Evolutionary conservation across 2,113 vertebrate species (phyloP), one percentile per base, ranked within the genome.

Genomic region (Equus quagga): DNA sequence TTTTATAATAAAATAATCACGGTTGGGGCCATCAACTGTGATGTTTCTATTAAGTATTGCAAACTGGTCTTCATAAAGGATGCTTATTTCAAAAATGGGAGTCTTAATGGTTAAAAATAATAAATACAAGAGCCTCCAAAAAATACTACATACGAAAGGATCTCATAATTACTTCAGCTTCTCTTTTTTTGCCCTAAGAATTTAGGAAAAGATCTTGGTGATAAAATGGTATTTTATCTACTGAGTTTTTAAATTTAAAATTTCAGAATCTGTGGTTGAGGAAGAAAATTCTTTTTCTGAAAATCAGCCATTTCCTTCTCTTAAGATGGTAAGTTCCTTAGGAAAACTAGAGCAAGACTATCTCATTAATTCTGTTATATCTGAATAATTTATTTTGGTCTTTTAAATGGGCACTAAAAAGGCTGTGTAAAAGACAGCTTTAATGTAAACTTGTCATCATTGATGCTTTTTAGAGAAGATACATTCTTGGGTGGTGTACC

Each of bases 291-390:
- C 88, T 70, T 95, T 99, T n/a, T 99, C 99, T 96, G 99, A 99
- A 96, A 99, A 99, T 23, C 99, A 99, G 97, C 99, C 99, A 0
- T 99, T 99, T 98, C 99, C 99, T 80, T 99, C 99, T n/a, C 99
- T 99, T 91, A 99, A 99, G 44, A 99, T 98, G 98, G 99, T 99
- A 98, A 99, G 98, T 97, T 89, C 28, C 60, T 96, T 94, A 54
- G 56, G 78, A 94, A 78, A 94, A 90, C 56, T 41, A 76, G 23
- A 3, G 17, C 36, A 87, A 33, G 14, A 8, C 41, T 96, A 7
- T 95, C 19, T 65, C 44, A 64, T 85, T 97, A 65, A 85, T 90
- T 95, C 21, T 79, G 17, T 87, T 92, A 62, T 51, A 73, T 81
- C n/a, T 56, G 18, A 95, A 80, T 91, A 67, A 56, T 80, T 89